Base-by-base conservation (phyloP, 2,113 vertebrate genomes). In the Aptenodytes forsteri region DNA sequence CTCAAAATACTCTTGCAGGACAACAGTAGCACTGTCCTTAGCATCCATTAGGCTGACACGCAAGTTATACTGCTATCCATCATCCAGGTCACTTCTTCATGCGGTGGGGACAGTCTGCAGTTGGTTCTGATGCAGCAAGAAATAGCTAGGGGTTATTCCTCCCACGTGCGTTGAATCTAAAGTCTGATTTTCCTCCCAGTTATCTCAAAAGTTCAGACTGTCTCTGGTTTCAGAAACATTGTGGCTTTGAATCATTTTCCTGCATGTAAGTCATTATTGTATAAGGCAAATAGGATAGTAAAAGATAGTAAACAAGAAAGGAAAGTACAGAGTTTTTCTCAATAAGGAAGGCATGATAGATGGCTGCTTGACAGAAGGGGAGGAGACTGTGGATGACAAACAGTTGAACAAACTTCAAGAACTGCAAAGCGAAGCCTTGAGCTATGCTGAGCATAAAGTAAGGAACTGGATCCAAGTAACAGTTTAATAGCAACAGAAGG, bases 401-500 rank as follows among this genome's bases (percentile, higher is more conserved):
- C 42, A 75, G 69, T 77, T 94, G 83, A 92, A 93, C 44, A 72
- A 81, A 81, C n/a, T 81, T 94, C 61, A 76, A 73, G 80, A 79
- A 40, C 61, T 91, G 65, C 34, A 58, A 58, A 90, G 44, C 0
- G 1, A 93, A 91, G 67, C 36, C 44, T 71, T 92, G 83, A 95
- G 56, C 52, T 79, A 55, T 29, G 25, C 44, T 84, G 52, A 94
- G 26, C 16, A 19, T 79, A 67, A 94, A 65, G 27, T 66, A 62
- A 65, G 36, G 66, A 89, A 84, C 34, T 79, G 22, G 44, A 92
- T 80, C 77, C 73, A 88, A 86, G 22, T 80, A 77, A n/a, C 0
- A 5, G 25, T 77, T 87, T 67, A 91, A 91, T 27, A 87, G 65
- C 62, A 89, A 34, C 16, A 85, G 73, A 82, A 91, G 13, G 20